Conservation (phyloP, 2,113 vertebrate genomes). For the Phyllostomus hastatus region DNA sequence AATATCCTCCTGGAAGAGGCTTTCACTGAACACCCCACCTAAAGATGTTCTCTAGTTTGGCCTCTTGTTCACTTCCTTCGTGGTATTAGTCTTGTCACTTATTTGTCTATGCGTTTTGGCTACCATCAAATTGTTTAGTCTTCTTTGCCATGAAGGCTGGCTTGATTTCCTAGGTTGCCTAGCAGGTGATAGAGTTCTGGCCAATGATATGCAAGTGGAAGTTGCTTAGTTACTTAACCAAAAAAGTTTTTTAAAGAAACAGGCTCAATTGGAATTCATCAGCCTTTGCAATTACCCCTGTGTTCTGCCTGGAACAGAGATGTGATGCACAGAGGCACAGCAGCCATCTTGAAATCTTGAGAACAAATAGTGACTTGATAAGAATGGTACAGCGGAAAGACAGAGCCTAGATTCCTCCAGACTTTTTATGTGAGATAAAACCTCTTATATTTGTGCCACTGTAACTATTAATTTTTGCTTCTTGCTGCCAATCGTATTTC, state of each 20-base stretch:
- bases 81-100: background rate
- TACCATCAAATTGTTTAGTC: background rate
- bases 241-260: background rate
- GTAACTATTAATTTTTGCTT: constrained; percentile 6
- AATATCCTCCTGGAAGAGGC: background rate
- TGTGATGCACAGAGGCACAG: background rate
- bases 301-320: background rate
- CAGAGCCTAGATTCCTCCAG: background rate
- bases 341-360: background rate
- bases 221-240: background rate
- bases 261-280: background rate
- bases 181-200: background rate
- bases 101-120: background rate
- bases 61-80: background rate
- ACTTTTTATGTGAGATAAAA: background rate
- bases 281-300: background rate
- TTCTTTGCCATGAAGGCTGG: background rate
- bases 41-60: background rate
- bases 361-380: background rate
- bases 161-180: background rate
- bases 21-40: background rate
- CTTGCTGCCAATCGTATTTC: background rate
- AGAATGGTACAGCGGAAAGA: constrained; percentile 7
- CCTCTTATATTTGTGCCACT: background rate
- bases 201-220: background rate